Conservation (phyloP, 2,888 invertebrate genomes). For the Strigamia crassipes region DNA sequence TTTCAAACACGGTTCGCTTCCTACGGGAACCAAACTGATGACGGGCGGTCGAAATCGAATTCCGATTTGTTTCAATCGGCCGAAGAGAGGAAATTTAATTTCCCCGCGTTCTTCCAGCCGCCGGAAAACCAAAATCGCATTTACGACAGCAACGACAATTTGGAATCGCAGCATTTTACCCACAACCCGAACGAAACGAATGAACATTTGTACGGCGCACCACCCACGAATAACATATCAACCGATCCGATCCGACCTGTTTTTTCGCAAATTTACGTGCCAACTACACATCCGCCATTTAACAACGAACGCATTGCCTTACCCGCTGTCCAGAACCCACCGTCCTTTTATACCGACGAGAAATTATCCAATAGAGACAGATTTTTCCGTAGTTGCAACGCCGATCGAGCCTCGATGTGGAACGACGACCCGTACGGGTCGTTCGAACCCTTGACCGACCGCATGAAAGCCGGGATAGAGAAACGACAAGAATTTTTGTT, state of each 20-base stretch:
- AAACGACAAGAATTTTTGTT: constrained; percentile 84
- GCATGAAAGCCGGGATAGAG: constrained; percentile 78
- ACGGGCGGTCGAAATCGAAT: background rate
- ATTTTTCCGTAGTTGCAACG: background rate
- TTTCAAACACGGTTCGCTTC: background rate
- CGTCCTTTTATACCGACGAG: background rate
- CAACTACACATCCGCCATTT: background rate
- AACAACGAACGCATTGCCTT: background rate
- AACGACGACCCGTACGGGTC: background rate
- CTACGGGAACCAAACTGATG: background rate
- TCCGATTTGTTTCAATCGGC: background rate
- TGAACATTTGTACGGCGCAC: background rate
- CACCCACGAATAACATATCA: background rate
- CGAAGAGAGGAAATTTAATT: background rate
- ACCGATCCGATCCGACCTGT: background rate
- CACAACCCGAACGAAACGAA: background rate
- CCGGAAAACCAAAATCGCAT: constrained; percentile 1
- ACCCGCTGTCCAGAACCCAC: background rate
- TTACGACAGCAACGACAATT: background rate
- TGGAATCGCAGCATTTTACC: background rate
- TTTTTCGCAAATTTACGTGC: constrained; percentile 35
- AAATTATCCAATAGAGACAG: background rate
- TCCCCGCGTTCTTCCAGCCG: constrained; percentile 4
- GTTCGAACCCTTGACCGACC: constrained; percentile 53
- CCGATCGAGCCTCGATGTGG: background rate